phyloP scores from a whole-genome alignment of 2,888 invertebrate genomes.

The Zygogramma bicolorata region DNA sequence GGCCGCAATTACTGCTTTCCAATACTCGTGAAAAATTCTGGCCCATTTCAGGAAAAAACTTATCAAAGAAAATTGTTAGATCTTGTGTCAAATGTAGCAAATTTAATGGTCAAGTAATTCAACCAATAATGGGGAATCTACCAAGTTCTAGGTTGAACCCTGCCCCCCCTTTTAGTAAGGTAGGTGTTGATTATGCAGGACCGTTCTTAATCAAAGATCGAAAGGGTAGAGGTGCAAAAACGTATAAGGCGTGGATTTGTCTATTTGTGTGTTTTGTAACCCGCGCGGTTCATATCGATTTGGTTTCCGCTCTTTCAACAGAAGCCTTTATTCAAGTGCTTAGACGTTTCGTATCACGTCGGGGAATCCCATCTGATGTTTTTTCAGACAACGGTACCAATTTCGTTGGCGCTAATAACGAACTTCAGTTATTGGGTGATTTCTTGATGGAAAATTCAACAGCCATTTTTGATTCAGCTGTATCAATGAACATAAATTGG shows the following conservation, averaged over 20 bases:
- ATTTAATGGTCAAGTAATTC: constrained; percentile 17
- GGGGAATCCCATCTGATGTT: constrained; percentile 35
- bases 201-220: constrained; percentile 38
- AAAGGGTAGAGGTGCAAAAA: constrained; percentile 32
- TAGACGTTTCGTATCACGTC: constrained; percentile 39
- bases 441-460: constrained; percentile 1
- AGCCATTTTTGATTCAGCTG: not conserved
- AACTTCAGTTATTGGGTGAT: not conserved
- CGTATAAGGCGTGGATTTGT: constrained; percentile 34
- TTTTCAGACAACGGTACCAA: constrained; percentile 43
- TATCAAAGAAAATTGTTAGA: constrained; percentile 25
- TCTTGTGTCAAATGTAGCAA: constrained; percentile 36
- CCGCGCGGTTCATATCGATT: constrained; percentile 43
- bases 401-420: constrained; percentile 38
- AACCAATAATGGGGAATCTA: constrained; percentile 38
- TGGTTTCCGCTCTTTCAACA: constrained; percentile 36
- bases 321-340: constrained; percentile 40
- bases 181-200: constrained; percentile 44
- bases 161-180: constrained; percentile 36
- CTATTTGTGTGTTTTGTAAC: constrained; percentile 44
- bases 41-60: constrained; percentile 38
- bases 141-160: constrained; percentile 27
- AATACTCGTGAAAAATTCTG: constrained; percentile 44
- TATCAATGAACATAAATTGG: not conserved
- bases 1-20: constrained; percentile 34